A percentile compares a stretch with the other conserved stretches of the same genome.
These are phyloP conservation scores for Alexandromys fortis DNA, from an alignment of 2,113 vertebrate genomes.

Conservation along the genomic window DNA sequence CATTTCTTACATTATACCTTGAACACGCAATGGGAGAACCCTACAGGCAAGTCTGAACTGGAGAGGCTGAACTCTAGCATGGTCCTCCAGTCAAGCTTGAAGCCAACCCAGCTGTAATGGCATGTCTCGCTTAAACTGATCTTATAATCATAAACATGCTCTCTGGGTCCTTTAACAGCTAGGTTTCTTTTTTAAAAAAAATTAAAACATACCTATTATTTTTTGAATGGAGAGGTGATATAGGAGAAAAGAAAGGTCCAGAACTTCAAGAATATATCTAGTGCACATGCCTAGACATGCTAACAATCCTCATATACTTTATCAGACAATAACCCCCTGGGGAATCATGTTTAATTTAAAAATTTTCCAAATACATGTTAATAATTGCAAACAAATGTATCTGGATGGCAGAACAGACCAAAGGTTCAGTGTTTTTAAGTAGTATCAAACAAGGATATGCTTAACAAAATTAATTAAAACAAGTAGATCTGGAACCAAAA, in stretches of 20 bases:
- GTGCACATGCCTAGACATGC: neutral
- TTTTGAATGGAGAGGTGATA: neutral
- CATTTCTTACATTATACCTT: neutral
- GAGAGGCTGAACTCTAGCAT: neutral
- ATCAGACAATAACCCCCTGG: neutral
- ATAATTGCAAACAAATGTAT: neutral
- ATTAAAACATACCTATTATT: neutral
- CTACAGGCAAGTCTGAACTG: neutral
- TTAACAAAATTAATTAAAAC: neutral
- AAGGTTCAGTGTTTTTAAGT: neutral
- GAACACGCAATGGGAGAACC: constrained; percentile 20
- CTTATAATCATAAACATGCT: neutral
- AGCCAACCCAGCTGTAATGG: neutral
- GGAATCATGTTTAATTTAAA: neutral
- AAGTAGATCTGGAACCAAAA: neutral
- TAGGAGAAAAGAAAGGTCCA: neutral
- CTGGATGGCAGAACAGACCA: neutral
- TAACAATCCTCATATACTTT: neutral
- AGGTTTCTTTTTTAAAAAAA: neutral
- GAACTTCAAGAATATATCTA: neutral
- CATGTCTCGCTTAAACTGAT: neutral
- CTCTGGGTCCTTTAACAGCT: neutral
- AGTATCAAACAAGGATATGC: neutral
- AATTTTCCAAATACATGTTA: neutral
- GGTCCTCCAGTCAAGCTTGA: neutral